Evolutionary conservation across 1,140 invertebrate species (phyloP).

Genomic region (Dryas iulia): DNA sequence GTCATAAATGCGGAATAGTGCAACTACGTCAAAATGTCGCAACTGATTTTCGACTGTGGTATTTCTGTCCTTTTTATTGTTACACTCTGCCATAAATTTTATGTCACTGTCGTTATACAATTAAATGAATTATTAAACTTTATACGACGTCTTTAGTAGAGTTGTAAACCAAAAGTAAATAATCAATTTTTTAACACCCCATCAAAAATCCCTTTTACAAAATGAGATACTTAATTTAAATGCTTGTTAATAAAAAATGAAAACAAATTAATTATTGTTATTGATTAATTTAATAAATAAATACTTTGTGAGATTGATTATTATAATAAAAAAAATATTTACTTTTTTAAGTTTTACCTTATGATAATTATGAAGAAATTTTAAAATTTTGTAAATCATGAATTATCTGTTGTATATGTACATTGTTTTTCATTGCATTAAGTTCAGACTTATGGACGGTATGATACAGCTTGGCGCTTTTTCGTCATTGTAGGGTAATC

Average conservation of each 20-base stretch:
- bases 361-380: too few relatives aligned
- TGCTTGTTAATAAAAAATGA: background rate
- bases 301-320: too few relatives aligned
- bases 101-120: background rate
- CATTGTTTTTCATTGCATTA: too few relatives aligned
- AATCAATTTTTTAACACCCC: background rate
- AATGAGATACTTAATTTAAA: background rate
- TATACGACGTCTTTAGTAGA: background rate
- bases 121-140: background rate
- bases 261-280: background rate
- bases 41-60: background rate
- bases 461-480: too few relatives aligned
- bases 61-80: background rate
- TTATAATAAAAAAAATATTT: too few relatives aligned
- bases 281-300: too few relatives aligned
- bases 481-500: too few relatives aligned
- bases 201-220: background rate
- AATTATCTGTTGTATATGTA: too few relatives aligned
- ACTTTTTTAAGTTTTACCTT: too few relatives aligned
- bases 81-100: background rate
- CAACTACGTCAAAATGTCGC: background rate
- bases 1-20: background rate
- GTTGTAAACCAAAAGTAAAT: background rate
- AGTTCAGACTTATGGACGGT: too few relatives aligned
- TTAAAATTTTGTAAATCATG: too few relatives aligned